Evolutionary conservation across 2,113 vertebrate species (phyloP).

Genomic region (Myocastor coypus): DNA sequence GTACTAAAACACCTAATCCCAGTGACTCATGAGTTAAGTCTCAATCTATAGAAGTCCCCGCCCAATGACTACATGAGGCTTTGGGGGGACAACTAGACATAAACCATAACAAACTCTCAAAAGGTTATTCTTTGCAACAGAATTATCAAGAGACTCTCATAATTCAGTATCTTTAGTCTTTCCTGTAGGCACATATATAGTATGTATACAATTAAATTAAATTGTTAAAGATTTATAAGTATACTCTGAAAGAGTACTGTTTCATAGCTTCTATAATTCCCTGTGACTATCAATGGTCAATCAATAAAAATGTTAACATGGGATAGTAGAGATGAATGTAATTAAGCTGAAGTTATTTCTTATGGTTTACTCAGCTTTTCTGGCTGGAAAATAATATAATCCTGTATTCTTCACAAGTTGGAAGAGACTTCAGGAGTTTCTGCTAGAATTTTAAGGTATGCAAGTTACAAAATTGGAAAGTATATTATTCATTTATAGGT

Average conservation of each 20-base stretch:
- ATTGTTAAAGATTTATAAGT: not conserved
- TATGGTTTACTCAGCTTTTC: not conserved
- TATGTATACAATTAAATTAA: slow-evolving; percentile 25
- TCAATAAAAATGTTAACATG: slow-evolving; percentile 26
- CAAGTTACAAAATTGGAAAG: slow-evolving; percentile 12
- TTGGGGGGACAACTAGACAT: too few species aligned
- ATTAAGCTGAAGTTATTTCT: slow-evolving; percentile 3
- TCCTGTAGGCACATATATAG: not conserved
- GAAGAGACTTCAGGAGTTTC: slow-evolving; percentile 9
- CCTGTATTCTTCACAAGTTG: not conserved
- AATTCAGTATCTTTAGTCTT: slow-evolving; percentile 42
- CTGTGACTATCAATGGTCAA: not conserved
- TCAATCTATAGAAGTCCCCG: too few species aligned
- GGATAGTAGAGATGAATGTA: not conserved
- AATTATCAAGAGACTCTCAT: slow-evolving; percentile 34
- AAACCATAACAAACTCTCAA: too few species aligned
- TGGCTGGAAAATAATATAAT: slow-evolving; percentile 8
- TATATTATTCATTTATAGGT: slow-evolving; percentile 22
- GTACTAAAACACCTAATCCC: too few species aligned
- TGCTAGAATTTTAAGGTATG: not conserved
- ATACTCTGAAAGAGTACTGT: not conserved
- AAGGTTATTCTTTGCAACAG: slow-evolving; percentile 39
- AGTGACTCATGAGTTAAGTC: too few species aligned
- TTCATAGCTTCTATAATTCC: not conserved
- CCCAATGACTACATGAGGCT: too few species aligned